These are phyloP conservation scores for Bombycilla garrulus DNA, from an alignment of 2,113 vertebrate genomes.

Conservation along the genomic window DNA sequence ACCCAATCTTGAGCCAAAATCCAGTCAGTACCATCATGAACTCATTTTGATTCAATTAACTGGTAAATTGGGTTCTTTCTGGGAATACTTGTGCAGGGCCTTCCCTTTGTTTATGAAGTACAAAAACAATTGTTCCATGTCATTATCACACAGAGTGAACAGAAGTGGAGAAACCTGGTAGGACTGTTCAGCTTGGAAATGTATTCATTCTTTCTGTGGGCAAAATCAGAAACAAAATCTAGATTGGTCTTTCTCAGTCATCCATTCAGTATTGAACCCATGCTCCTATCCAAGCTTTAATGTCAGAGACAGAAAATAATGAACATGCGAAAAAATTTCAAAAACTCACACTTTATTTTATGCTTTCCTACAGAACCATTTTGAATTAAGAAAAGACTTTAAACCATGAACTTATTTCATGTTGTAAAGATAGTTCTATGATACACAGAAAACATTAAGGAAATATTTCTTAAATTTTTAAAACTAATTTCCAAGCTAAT, in stretches of 20 bases:
- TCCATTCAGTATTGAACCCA: not conserved
- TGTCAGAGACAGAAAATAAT: not conserved
- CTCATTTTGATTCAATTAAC: not conserved
- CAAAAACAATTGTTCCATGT: not conserved
- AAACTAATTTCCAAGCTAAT: conserved; percentile 56
- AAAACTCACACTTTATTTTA: not conserved
- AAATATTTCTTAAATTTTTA: conserved; percentile 45
- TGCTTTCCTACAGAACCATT: not conserved
- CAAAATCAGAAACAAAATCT: not conserved
- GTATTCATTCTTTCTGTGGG: not conserved
- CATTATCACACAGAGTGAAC: not conserved
- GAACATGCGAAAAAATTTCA: not conserved
- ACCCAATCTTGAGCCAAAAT: not conserved
- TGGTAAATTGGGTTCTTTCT: not conserved
- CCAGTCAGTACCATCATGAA: not conserved
- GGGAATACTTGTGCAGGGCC: not conserved
- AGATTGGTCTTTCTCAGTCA: not conserved
- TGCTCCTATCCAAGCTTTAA: not conserved
- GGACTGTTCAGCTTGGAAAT: not conserved
- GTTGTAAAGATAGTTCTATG: conserved; percentile 29
- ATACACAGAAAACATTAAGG: not conserved
- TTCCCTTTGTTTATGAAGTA: not conserved
- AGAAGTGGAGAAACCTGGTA: not conserved
- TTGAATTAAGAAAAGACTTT: conserved; percentile 19
- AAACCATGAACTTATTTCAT: conserved; percentile 33